phyloP scores from a whole-genome alignment of 2,797 vertebrate species.

The Lutjanus campechanus region DNA sequence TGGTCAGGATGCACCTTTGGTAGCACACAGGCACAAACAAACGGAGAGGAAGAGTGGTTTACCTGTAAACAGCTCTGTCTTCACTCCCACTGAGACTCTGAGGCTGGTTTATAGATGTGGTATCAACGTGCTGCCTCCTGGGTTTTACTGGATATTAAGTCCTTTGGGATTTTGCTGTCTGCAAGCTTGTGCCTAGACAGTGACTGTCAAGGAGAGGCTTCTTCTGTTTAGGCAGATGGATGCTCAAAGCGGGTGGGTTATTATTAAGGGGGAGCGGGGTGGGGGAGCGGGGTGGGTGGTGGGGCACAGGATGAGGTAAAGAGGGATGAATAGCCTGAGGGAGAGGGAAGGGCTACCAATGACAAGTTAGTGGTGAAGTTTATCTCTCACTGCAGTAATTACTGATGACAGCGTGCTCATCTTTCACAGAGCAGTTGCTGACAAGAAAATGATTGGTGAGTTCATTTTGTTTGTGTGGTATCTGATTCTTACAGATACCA shows the following conservation, averaged over 20 bases:
- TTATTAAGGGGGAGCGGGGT: conserved; percentile 60
- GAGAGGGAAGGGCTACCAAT: conserved; percentile 67
- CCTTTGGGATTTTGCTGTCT: conserved; percentile 60
- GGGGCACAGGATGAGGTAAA: conserved; percentile 55
- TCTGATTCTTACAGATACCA: conserved; percentile 30
- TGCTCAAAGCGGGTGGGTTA: conserved; percentile 63
- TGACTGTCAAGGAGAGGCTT: conserved; percentile 59
- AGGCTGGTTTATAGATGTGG: conserved; percentile 50
- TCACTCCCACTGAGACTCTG: conserved; percentile 46
- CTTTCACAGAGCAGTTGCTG: conserved; percentile 62
- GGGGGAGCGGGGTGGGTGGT: conserved; percentile 25
- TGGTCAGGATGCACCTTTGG: conserved; percentile 11
- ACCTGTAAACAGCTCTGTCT: conserved; percentile 70
- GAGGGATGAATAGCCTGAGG: conserved; percentile 57
- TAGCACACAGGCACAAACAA: conserved; percentile 38
- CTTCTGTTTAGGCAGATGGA: conserved; percentile 65
- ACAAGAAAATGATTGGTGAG: conserved; percentile 58
- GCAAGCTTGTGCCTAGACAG: conserved; percentile 52
- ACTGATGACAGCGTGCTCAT: conserved; percentile 59
- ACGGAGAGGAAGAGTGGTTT: conserved; percentile 54
- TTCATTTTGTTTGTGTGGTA: conserved; percentile 43
- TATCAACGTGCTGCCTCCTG: conserved; percentile 48
- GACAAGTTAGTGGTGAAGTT: conserved; percentile 66
- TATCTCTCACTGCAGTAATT: conserved; percentile 59
- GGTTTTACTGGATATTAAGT: conserved; percentile 68